These are phyloP conservation scores for Eulemur rufifrons DNA, from an alignment of 2,113 vertebrate species.

Conservation along the genomic window DNA sequence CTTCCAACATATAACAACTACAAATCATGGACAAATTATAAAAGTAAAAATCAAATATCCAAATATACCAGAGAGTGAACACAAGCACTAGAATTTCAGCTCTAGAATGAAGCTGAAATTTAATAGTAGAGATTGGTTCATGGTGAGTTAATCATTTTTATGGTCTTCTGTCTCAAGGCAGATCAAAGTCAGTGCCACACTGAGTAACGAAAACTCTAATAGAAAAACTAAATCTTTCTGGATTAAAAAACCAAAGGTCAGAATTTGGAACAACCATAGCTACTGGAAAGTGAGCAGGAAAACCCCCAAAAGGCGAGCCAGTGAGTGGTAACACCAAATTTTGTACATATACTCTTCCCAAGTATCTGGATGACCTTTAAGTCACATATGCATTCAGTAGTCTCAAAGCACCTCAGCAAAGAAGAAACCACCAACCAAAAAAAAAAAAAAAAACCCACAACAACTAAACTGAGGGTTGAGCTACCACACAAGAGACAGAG, in stretches of 20 bases:
- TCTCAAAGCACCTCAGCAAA: neutral
- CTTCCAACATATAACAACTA: neutral
- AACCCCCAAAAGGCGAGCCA: neutral
- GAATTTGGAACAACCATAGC: neutral
- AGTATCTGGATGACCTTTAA: neutral
- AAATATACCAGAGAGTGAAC: neutral
- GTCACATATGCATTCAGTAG: neutral
- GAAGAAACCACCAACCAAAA: neutral
- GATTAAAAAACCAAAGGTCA: neutral
- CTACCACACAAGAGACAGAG: neutral
- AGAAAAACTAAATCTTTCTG: neutral
- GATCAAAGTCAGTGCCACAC: neutral
- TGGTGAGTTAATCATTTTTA: neutral
- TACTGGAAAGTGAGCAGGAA: neutral
- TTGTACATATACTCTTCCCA: neutral
- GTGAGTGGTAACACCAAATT: neutral
- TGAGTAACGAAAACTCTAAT: neutral
- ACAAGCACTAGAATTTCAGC: neutral
- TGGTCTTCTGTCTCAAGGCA: neutral
- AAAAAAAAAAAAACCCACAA: neutral
- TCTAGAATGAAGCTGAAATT: neutral
- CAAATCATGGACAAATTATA: neutral
- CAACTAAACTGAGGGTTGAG: neutral
- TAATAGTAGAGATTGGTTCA: neutral
- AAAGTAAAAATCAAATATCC: conserved; percentile 23